Conservation (phyloP, 2,797 vertebrate species). For the Ctenosaura bakeri region DNA sequence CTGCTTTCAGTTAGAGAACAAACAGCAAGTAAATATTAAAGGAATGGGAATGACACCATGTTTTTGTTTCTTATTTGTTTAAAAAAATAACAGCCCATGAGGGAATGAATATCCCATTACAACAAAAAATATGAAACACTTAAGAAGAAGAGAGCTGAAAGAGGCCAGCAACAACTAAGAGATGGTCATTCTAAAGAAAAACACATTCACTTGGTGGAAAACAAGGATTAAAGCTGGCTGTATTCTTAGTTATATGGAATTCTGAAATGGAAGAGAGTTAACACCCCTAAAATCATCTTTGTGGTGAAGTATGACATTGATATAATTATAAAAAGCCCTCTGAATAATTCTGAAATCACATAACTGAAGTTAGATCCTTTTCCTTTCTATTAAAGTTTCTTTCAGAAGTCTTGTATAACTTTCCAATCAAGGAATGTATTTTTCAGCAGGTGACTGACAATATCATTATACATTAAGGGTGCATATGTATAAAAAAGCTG, state of each 20-base stretch:
- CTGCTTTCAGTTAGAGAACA: neutral
- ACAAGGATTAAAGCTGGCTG: constrained; percentile 40
- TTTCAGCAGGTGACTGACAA: neutral
- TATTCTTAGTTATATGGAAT: constrained; percentile 15
- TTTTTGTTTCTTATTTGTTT: neutral
- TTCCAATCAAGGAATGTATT: neutral
- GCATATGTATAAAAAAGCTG: neutral
- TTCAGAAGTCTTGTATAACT: neutral
- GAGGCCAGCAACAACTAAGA: constrained; percentile 66
- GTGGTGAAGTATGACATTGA: neutral
- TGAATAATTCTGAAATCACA: neutral
- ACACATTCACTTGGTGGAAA: constrained; percentile 60
- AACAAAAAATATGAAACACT: constrained; percentile 52
- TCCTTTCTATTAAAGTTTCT: neutral
- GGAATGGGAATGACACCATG: neutral
- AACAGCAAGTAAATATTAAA: neutral
- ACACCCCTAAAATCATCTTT: neutral
- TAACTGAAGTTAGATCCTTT: neutral
- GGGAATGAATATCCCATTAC: neutral
- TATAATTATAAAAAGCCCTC: neutral
- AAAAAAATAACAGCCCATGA: neutral
- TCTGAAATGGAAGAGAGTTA: constrained; percentile 11
- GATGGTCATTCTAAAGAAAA: constrained; percentile 60
- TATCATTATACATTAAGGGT: neutral
- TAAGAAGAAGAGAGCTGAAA: constrained; percentile 59